Evolutionary conservation across 2,888 invertebrate species (phyloP), one percentile per base, ranked within the genome.

Genomic region (Labia minor): DNA sequence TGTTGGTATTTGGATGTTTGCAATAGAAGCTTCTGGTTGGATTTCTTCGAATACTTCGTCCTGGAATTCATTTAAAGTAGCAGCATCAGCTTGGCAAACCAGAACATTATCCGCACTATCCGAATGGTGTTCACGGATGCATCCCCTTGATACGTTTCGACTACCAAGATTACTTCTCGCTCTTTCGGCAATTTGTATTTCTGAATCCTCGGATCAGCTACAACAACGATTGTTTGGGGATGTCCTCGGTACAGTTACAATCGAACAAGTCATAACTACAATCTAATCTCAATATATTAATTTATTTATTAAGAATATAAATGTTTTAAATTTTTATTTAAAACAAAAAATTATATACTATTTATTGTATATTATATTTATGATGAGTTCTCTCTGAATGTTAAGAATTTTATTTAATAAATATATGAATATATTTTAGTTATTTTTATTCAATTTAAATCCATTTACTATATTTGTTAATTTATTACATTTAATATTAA

Each of bases 241-340:
- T 3, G 75, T 79, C 21, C 78, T 79, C 63, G 79, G 79, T 10
- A 67, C 73, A 49, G 74, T 79, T 18, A 75, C 77, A 0, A 75
- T 79, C 26, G 79, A 79, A 73, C 77, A 75, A 63, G 75, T 79
- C n/a, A 77, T 79, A 66, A 72, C 74, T 20, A 78, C 78, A 1
- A 78, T 79, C 70, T 77, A 75, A 71, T 61, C 16, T 18, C 18
- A 20, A 19, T 37, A n/a, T n/a, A 20, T 65, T n/a, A n/a, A n/a
- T n/a, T n/a, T n/a, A n/a, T n/a, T n/a, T n/a, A n/a, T n/a, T n/a
- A n/a, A n/a, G n/a, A n/a, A n/a, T n/a, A n/a, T n/a, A n/a, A n/a
- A n/a, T n/a, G n/a, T n/a, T n/a, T n/a, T n/a, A n/a, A n/a, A n/a
- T n/a, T n/a, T n/a, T n/a, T n/a, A n/a, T n/a, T n/a, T n/a, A n/a